phyloP scores from a whole-genome alignment of 2,888 invertebrate species.

The Cactoblastis cactorum region DNA sequence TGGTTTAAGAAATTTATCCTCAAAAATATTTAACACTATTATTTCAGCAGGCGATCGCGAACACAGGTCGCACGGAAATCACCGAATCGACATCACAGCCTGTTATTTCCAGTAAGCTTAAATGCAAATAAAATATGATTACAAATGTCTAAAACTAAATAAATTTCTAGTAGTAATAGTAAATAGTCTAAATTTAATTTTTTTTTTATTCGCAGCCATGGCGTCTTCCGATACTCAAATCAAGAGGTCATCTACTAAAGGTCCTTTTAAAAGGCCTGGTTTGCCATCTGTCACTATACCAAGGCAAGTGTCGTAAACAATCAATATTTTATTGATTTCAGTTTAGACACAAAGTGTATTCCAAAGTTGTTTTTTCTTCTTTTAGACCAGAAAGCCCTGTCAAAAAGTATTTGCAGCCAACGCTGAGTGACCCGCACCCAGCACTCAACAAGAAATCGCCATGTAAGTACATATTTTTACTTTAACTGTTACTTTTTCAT shows the following conservation, averaged over 20 bases:
- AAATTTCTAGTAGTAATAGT: no score
- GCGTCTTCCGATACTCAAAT: conserved; percentile 59
- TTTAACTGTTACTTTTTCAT: neutral
- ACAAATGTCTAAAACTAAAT: no score
- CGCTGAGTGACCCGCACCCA: conserved; percentile 85
- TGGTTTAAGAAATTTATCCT: no score
- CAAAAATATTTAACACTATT: no score
- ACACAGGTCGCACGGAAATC: conserved; percentile 59
- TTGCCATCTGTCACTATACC: conserved; percentile 60
- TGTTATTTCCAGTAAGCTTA: conserved; percentile 62
- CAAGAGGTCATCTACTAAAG: conserved; percentile 63
- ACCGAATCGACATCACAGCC: conserved; percentile 71
- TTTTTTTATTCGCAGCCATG: no score
- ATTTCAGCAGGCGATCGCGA: conserved; percentile 46
- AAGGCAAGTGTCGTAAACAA: conserved; percentile 40
- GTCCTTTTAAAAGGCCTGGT: conserved; percentile 62
- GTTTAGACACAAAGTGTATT: neutral
- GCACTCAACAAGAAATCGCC: conserved; percentile 81
- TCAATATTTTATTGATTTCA: neutral
- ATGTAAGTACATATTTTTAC: conserved; percentile 62
- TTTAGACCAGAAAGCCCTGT: conserved; percentile 89
- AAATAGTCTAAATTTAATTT: no score
- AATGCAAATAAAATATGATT: no score
- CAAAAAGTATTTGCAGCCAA: conserved; percentile 89
- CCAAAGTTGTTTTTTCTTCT: no score